phyloP scores from a whole-genome alignment of 1,140 invertebrate species.

The Drosophila pallidifrons region DNA sequence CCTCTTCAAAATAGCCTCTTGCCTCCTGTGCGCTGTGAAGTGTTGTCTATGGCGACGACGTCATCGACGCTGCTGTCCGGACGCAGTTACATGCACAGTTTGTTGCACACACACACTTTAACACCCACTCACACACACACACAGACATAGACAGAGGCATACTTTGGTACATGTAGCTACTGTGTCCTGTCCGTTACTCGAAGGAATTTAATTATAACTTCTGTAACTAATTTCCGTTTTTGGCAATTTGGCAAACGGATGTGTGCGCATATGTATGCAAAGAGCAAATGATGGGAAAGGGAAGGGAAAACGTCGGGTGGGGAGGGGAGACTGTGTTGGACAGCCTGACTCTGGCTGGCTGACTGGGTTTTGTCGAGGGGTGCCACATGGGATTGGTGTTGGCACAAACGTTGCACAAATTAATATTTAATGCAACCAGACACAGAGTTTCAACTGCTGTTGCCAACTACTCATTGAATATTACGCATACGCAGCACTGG shows the following conservation, averaged over 20 bases:
- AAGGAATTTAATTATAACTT: slow-evolving; percentile 82
- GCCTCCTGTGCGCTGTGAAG: slow-evolving; percentile 52
- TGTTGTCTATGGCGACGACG: slow-evolving; percentile 59
- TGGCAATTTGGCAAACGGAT: slow-evolving; percentile 62
- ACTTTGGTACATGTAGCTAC: slow-evolving; percentile 56
- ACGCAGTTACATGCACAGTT: slow-evolving; percentile 68
- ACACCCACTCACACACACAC: slow-evolving; percentile 3
- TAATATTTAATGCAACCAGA: slow-evolving; percentile 75
- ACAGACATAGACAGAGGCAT: slow-evolving; percentile 39
- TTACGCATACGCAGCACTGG: slow-evolving; percentile 65
- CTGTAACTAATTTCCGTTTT: slow-evolving; percentile 80
- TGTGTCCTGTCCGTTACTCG: slow-evolving; percentile 44
- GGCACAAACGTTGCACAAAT: slow-evolving; percentile 66
- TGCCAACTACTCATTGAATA: slow-evolving; percentile 71
- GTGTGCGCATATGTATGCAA: slow-evolving; percentile 58
- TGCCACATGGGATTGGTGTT: slow-evolving; percentile 32
- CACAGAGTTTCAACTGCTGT: slow-evolving; percentile 35
- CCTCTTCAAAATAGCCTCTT: slow-evolving; percentile 30
- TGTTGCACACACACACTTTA: slow-evolving; percentile 43
- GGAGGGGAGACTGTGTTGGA: neutral
- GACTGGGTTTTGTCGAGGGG: neutral
- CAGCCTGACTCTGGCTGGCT: too few species aligned
- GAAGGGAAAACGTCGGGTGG: neutral
- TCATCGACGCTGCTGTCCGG: slow-evolving; percentile 16
- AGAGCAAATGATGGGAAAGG: neutral